Percentiles rank a stretch among this genome's conserved stretches.
phyloP scores from a whole-genome alignment of 2,113 vertebrate genomes.

The Okapia johnstoni region DNA sequence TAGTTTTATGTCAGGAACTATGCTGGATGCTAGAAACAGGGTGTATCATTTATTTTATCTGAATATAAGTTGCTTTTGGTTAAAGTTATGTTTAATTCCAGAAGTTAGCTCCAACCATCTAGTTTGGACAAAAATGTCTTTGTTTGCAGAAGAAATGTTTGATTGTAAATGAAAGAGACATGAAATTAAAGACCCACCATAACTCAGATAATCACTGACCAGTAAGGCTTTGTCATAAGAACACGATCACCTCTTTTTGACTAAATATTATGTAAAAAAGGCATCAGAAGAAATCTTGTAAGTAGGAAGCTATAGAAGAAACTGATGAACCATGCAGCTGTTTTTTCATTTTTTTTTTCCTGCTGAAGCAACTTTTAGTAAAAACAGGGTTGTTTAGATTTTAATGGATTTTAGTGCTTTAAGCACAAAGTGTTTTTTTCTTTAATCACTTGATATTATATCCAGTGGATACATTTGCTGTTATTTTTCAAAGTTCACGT shows the following conservation, averaged over 20 bases:
- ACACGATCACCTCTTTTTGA: background rate
- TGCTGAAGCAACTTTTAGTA: conserved; percentile 34
- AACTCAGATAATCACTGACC: background rate
- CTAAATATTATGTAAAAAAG: background rate
- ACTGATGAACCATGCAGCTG: background rate
- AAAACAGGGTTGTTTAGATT: conserved; percentile 26
- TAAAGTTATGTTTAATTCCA: background rate
- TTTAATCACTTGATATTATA: background rate
- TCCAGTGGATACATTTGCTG: background rate
- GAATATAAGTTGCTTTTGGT: background rate
- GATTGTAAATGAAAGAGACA: background rate
- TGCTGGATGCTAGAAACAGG: background rate
- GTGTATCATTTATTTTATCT: background rate
- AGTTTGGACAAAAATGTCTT: background rate
- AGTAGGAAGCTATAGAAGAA: background rate
- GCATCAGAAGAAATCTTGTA: background rate
- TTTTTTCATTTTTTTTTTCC: background rate
- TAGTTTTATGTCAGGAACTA: background rate
- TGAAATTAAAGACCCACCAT: background rate
- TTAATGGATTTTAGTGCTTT: conserved; percentile 18
- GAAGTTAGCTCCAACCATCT: background rate
- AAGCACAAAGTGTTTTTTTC: background rate
- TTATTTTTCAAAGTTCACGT: conserved; percentile 16
- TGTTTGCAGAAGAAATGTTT: background rate
- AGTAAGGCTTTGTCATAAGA: background rate